Percentiles rank a stretch among this genome's conserved stretches.
phyloP scores from a whole-genome alignment of 2,888 invertebrate genomes.

The Nomada fucata region DNA sequence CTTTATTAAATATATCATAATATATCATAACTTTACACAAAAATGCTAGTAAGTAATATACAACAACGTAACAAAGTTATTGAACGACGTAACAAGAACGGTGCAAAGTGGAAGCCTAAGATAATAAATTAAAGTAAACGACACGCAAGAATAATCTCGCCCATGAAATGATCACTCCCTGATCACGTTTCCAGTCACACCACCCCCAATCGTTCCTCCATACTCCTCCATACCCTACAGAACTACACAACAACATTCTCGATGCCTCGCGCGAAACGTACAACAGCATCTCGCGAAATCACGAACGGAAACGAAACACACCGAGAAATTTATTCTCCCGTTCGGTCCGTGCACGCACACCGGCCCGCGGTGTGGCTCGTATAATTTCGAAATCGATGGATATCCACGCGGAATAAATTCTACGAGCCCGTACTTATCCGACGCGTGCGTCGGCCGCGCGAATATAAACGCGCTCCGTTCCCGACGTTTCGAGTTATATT shows the following conservation, averaged over 20 bases:
- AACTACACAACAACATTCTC: neutral
- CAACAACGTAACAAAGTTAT: too few relatives aligned
- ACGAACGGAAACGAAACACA: neutral
- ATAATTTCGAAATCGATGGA: slow-evolving; percentile 50
- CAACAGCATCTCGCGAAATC: neutral
- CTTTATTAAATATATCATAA: too few relatives aligned
- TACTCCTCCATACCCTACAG: too few relatives aligned
- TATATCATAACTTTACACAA: too few relatives aligned
- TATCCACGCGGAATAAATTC: slow-evolving; percentile 36
- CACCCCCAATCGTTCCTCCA: neutral
- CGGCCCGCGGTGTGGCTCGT: slow-evolving; percentile 17
- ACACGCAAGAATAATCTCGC: too few relatives aligned
- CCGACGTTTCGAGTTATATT: slow-evolving; percentile 50
- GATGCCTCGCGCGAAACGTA: neutral
- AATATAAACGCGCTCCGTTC: slow-evolving; percentile 51
- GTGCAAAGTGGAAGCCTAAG: too few relatives aligned
- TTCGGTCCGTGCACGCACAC: neutral
- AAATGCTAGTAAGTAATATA: too few relatives aligned
- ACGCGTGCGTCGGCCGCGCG: slow-evolving; percentile 23
- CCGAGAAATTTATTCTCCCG: slow-evolving; percentile 27
- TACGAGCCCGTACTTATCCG: slow-evolving; percentile 26
- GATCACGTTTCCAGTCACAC: neutral
- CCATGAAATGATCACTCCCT: neutral
- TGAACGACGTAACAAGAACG: too few relatives aligned
- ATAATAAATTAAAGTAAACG: too few relatives aligned